A percentile compares a stretch with the other conserved stretches of the same genome.
These are phyloP conservation scores for Thera obeliscata DNA, from an alignment of 2,888 invertebrate species.

Conservation along the genomic window DNA sequence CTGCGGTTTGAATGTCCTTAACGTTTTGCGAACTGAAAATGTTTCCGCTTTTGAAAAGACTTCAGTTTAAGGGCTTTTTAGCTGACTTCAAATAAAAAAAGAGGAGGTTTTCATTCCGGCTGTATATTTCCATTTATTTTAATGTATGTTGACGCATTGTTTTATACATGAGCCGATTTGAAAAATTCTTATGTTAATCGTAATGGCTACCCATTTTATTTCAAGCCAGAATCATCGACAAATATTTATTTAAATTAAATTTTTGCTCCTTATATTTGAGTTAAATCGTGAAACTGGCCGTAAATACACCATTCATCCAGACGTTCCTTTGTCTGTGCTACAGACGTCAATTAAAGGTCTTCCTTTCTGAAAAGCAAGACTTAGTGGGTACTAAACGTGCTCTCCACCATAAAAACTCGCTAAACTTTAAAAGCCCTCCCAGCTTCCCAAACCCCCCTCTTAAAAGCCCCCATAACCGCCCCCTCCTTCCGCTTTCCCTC, in stretches of 20 bases:
- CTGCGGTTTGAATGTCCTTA: slow-evolving; percentile 20
- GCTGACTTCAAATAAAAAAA: no score
- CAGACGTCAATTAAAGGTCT: background rate
- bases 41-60: slow-evolving; percentile 9
- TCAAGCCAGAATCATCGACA: no score
- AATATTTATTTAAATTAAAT: no score
- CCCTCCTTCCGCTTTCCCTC: slow-evolving; percentile 14
- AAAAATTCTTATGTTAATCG: no score
- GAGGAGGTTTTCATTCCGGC: no score
- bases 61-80: background rate
- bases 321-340: background rate
- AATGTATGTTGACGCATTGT: no score
- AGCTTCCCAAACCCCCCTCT: slow-evolving; percentile 28
- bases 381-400: slow-evolving; percentile 14
- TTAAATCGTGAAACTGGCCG: no score
- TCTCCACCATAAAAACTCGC: slow-evolving; percentile 32
- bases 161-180: no score
- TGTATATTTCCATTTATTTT: no score
- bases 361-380: background rate
- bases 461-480: slow-evolving; percentile 34
- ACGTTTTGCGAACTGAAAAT: slow-evolving; percentile 21
- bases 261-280: no score
- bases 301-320: no score
- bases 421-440: slow-evolving; percentile 32
- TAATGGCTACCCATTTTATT: no score